Evolutionary conservation across 92 coral and sea anemone genomes (phyloP), one percentile per base, ranked within the genome.

Genomic region (Bergia puertoricense): DNA sequence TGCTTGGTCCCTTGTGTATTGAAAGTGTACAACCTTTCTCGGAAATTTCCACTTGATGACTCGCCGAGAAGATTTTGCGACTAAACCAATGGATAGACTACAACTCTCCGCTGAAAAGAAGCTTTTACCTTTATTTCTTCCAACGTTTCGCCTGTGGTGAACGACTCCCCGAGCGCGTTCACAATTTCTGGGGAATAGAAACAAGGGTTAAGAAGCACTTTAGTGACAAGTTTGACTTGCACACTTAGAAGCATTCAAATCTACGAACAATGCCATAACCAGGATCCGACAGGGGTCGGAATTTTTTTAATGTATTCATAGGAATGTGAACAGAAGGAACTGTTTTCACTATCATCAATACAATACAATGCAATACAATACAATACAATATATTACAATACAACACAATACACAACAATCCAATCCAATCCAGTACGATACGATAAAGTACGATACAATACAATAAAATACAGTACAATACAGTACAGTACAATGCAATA

Each of bases 151-250:
- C 40, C 78, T 74, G 78, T 40, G 78, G 40, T 74, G 44, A 74
- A 39, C 50, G 78, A 74, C 40, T 74, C 78, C 42, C 50, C 78
- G 23, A 40, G 78, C 20, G 78, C 78, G 44, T 74, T 74, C 78
- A 74, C 78, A 4, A 48, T 22, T 40, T 38, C 78, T 74, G 22
- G 50, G 18, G 4, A 74, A 74, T 10, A 69, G 38, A 73, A 38
- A 37, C 22, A 72, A 13, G 41, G 8, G 48, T 74, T 40, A 11
- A 74, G 66, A 57, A 57, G 18, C 20, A 3, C 13, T 10, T 57
- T 57, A 16, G 20, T 14, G 20, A 3, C 13, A 57, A 10, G 2
- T 18, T 57, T 18, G 18, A 13, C 13, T 57, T 46, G 51, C 9
- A 46, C 51, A 30, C 51, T 46, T 7, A 46, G 9, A 2, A 46